Evolutionary conservation across 2,797 vertebrate genomes (phyloP).

Genomic region (Galaxias olidus): DNA sequence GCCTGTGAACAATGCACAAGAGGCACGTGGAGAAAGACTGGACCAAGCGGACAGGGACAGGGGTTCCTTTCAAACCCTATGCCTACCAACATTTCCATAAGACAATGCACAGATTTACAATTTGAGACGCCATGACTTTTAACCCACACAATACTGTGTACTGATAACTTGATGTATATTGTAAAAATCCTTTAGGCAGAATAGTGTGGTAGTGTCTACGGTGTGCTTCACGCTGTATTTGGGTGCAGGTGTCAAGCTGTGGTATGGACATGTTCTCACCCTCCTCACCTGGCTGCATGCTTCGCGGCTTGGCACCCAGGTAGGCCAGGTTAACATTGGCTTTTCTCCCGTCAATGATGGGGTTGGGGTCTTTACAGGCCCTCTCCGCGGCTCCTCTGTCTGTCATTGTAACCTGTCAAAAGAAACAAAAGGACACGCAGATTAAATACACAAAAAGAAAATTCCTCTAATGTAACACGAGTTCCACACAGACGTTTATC

Average conservation of each 20-base stretch:
- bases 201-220: background rate
- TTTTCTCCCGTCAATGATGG: conserved; percentile 96
- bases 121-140: too few relatives aligned
- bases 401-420: conserved; percentile 91
- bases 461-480: background rate
- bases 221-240: background rate
- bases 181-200: background rate
- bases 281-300: conserved; percentile 89
- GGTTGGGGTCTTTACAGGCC: conserved; percentile 97
- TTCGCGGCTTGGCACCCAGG: conserved; percentile 94
- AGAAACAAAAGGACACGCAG: background rate
- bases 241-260: background rate
- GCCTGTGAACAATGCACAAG: conserved; percentile 69
- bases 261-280: background rate
- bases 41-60: conserved; percentile 43
- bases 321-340: conserved; percentile 97
- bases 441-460: background rate
- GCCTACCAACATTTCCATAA: conserved; percentile 19
- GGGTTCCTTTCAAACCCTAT: conserved; percentile 44
- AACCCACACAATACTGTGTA: too few relatives aligned
- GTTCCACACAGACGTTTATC: too few relatives aligned
- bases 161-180: background rate
- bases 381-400: conserved; percentile 89
- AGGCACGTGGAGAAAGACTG: conserved; percentile 44
- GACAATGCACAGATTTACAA: conserved; percentile 30